Conservation (phyloP, 1,140 invertebrate genomes). For the Procambarus clarkii region DNA sequence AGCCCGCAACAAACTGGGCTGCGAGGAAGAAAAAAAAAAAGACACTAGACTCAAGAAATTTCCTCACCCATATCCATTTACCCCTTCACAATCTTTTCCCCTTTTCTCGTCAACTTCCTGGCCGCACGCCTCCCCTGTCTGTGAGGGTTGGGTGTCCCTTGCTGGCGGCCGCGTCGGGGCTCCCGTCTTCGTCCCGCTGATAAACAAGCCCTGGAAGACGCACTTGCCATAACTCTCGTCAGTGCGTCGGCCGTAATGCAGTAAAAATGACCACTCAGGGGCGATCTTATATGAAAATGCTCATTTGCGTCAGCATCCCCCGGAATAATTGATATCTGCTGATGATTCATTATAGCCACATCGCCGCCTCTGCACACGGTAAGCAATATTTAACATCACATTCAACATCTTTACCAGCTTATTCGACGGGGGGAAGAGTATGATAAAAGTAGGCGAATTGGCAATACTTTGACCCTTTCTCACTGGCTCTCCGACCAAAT, state of each 20-base stretch:
- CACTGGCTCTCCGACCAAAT: not conserved
- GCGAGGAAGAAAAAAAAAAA: no score
- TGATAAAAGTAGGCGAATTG: not conserved
- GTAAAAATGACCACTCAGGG: conserved; percentile 9
- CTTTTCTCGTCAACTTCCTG: no score
- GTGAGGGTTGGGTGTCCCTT: no score
- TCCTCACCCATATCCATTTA: no score
- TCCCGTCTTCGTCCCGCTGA: not conserved
- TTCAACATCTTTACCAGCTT: conserved; percentile 17
- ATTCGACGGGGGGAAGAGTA: not conserved
- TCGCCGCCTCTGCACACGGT: not conserved
- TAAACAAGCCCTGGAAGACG: not conserved
- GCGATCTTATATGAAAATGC: conserved; percentile 12
- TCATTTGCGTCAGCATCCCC: conserved; percentile 9
- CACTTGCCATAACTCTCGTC: not conserved
- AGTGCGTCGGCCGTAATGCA: not conserved
- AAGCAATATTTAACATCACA: conserved; percentile 15
- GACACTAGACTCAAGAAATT: no score
- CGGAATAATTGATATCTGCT: conserved; percentile 4
- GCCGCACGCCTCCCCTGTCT: no score
- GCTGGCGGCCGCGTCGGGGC: no score
- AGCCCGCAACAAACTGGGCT: no score
- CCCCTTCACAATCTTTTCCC: no score
- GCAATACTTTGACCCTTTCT: not conserved
- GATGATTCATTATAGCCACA: conserved; percentile 4